Evolutionary conservation across 2,797 vertebrate genomes (phyloP).

Genomic region (Eurystomus glaucurus): DNA sequence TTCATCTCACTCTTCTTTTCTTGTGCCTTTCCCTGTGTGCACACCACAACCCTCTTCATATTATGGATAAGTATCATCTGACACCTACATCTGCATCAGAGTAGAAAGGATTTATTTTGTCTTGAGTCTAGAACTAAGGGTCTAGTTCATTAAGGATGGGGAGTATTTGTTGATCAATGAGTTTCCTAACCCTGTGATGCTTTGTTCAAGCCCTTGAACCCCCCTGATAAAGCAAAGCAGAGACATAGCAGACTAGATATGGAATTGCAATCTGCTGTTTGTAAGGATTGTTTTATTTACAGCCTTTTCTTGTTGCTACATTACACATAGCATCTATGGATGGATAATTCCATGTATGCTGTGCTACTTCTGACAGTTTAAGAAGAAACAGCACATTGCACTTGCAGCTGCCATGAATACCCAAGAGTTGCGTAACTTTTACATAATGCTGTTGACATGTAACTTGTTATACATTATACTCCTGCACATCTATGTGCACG

Average conservation of each 20-base stretch:
- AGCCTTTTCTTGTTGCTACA: not conserved
- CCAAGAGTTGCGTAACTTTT: not conserved
- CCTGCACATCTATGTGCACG: not conserved
- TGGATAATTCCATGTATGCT: not conserved
- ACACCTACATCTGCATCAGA: not conserved
- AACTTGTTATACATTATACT: rapidly evolving
- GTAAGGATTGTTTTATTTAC: not conserved
- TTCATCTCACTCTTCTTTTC: not conserved
- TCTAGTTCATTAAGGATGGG: not conserved
- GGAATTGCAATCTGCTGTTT: not conserved
- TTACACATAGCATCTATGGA: not conserved
- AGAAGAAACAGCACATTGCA: rapidly evolving
- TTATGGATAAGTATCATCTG: conserved; percentile 42
- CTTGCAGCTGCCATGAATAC: not conserved
- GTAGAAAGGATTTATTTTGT: not conserved
- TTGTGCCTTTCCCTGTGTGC: not conserved
- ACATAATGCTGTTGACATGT: rapidly evolving
- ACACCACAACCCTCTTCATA: not conserved
- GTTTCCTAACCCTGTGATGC: not conserved
- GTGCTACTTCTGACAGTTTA: not conserved
- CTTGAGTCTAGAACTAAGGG: not conserved
- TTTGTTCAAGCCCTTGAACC: not conserved
- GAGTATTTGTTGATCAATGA: not conserved
- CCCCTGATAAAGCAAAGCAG: not conserved
- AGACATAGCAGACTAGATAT: not conserved